Evolutionary conservation across 2,113 vertebrate genomes (phyloP).

Genomic region (Malurus melanocephalus): DNA sequence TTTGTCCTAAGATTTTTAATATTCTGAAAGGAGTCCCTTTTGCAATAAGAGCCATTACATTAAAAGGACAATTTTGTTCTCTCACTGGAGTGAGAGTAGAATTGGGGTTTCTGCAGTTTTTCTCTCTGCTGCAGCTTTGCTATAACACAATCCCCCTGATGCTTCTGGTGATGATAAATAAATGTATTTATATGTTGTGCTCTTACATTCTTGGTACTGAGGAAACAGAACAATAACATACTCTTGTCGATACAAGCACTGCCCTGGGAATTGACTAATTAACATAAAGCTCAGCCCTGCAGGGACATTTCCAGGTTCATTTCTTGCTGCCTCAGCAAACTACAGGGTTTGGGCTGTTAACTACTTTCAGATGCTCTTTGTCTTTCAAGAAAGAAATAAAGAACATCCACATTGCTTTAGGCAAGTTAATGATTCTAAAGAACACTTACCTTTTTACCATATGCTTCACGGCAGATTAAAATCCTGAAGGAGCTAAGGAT

Average conservation of each 20-base stretch:
- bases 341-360: slow-evolving; percentile 51
- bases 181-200: slow-evolving; percentile 23
- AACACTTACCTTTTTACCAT: slow-evolving; percentile 54
- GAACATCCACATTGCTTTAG: slow-evolving; percentile 57
- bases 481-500: slow-evolving; percentile 51
- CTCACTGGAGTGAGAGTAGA: neutral
- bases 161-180: slow-evolving; percentile 12
- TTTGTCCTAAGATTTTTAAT: neutral
- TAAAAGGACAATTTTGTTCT: neutral
- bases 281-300: slow-evolving; percentile 58
- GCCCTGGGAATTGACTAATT: slow-evolving; percentile 58
- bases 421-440: slow-evolving; percentile 47
- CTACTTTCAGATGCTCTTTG: slow-evolving; percentile 65
- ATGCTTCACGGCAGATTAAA: slow-evolving; percentile 54
- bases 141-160: neutral
- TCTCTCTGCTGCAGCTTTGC: neutral
- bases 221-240: slow-evolving; percentile 49
- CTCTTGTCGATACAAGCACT: slow-evolving; percentile 51
- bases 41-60: neutral
- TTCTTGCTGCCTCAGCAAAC: slow-evolving; percentile 69
- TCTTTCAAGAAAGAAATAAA: slow-evolving; percentile 61
- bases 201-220: slow-evolving; percentile 4
- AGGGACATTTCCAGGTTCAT: slow-evolving; percentile 60
- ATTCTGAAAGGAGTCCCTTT: neutral
- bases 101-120: neutral